Percentiles rank a stretch among this genome's conserved stretches.
phyloP scores from a whole-genome alignment of 2,888 invertebrate genomes.

The Oscheius myriophilus region DNA sequence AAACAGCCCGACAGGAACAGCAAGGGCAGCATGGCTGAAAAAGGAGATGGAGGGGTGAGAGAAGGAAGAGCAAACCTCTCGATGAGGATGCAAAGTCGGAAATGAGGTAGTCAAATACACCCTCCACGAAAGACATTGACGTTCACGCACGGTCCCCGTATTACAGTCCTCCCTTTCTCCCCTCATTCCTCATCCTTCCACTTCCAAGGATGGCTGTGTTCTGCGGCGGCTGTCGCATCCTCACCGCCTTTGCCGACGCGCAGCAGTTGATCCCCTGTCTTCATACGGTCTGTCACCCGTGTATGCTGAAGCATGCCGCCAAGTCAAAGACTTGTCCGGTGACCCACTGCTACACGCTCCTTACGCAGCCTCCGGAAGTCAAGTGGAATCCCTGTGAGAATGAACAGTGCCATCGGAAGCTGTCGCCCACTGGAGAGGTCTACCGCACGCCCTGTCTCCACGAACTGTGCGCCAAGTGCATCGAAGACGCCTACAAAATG shows the following conservation, averaged over 20 bases:
- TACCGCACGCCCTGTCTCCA: conserved; percentile 50
- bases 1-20: too few relatives aligned
- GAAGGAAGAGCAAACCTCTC: too few relatives aligned
- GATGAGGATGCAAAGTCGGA: too few relatives aligned
- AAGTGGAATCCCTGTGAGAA: conserved; percentile 47
- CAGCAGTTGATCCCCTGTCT: conserved; percentile 55
- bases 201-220: conserved; percentile 2
- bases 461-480: conserved; percentile 49
- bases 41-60: too few relatives aligned
- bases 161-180: too few relatives aligned
- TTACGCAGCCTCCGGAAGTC: conserved; percentile 33
- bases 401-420: conserved; percentile 32
- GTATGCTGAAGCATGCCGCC: conserved; percentile 35
- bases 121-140: too few relatives aligned
- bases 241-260: neutral
- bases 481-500: conserved; percentile 34
- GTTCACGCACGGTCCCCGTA: too few relatives aligned
- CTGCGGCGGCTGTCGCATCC: conserved; percentile 11
- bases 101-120: too few relatives aligned
- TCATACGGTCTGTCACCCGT: conserved; percentile 55
- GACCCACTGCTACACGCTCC: conserved; percentile 46
- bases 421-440: conserved; percentile 38
- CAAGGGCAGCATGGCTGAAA: too few relatives aligned
- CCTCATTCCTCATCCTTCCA: neutral
- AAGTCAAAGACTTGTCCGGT: conserved; percentile 43